Percentiles rank a stretch among this genome's conserved stretches.
Conservation (phyloP, 2,113 vertebrate species). For the Dendrocopos noguchii region DNA sequence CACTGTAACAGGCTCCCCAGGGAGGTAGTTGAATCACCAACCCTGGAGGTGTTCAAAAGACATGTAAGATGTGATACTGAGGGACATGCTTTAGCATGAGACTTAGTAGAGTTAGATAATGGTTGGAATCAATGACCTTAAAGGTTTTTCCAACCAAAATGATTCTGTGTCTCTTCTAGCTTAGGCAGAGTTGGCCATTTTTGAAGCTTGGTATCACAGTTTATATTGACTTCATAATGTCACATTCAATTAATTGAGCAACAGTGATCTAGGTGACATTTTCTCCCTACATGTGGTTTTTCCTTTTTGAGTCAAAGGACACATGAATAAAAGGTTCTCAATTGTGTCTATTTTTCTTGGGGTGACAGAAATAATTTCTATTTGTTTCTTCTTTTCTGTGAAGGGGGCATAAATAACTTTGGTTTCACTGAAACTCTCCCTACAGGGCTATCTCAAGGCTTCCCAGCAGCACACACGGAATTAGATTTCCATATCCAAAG, state of each 20-base stretch:
- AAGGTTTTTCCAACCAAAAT: too few species aligned
- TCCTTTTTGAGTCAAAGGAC: not conserved
- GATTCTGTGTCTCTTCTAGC: not conserved
- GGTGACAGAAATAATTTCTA: not conserved
- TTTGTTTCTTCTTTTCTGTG: not conserved
- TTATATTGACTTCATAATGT: not conserved
- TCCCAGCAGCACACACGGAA: slow-evolving; percentile 31
- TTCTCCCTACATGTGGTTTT: not conserved
- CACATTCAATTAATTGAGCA: slow-evolving; percentile 19
- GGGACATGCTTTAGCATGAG: too few species aligned
- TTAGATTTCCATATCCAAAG: slow-evolving; percentile 54
- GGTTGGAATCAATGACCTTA: too few species aligned
- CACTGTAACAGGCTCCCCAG: too few species aligned
- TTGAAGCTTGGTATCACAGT: not conserved
- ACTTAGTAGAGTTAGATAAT: too few species aligned
- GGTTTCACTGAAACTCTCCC: slow-evolving; percentile 15
- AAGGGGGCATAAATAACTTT: slow-evolving; percentile 31
- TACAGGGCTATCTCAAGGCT: slow-evolving; percentile 33
- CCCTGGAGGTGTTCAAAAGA: too few species aligned
- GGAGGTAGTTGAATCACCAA: too few species aligned
- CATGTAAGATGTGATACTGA: too few species aligned
- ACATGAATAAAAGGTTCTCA: not conserved
- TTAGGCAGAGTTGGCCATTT: not conserved
- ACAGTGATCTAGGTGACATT: not conserved
- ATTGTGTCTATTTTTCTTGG: not conserved